Evolutionary conservation across 1,140 invertebrate species (phyloP), one percentile per base, ranked within the genome.

Genomic region (Penaeus chinensis): DNA sequence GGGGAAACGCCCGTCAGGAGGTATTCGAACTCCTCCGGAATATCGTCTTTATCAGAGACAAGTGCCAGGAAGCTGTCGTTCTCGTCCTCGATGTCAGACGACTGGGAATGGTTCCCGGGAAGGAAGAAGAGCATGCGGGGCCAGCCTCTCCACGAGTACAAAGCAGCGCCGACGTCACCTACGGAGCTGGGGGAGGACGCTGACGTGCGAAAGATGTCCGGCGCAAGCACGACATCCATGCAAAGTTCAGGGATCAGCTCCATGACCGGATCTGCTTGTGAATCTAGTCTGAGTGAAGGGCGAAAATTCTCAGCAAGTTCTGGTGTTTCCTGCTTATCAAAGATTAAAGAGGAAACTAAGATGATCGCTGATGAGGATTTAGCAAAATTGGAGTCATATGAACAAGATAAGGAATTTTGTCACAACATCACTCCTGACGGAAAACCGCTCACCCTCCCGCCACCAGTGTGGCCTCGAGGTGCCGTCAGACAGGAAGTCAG

Each of bases 51-150:
- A n/a, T 90, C 89, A 13, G 88, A 89, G 7, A 71, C 77, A n/a
- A 87, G 88, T 69, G 79, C 60, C n/a, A 87, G 90, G 16, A 90
- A 90, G 82, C 77, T 85, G 27, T 90, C 90, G 16, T 77, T 22
- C 20, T 87, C 87, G 16, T 89, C 80, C 18, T 62, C 62, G 11
- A 65, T 84, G 32, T 84, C 87, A 22, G 90, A 90, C 79, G 85
- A 90, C 78, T 90, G 90, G 90, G 88, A 90, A 27, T 90, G 90
- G 90, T 90, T 90, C 47, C 90, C 90, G 18, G 90, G 90, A 24
- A 84, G 90, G 8, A 90, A 87, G 69, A 88, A 27, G 47, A 89
- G 90, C 19, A 20, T 79, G 42, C 82, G 69, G 13, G 79, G 71
- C 16, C 83, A 79, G 69, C n/a, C 32, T 63, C 47, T 32, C 18